Conservation (phyloP, 2,888 invertebrate genomes). For the Noctua pronuba region DNA sequence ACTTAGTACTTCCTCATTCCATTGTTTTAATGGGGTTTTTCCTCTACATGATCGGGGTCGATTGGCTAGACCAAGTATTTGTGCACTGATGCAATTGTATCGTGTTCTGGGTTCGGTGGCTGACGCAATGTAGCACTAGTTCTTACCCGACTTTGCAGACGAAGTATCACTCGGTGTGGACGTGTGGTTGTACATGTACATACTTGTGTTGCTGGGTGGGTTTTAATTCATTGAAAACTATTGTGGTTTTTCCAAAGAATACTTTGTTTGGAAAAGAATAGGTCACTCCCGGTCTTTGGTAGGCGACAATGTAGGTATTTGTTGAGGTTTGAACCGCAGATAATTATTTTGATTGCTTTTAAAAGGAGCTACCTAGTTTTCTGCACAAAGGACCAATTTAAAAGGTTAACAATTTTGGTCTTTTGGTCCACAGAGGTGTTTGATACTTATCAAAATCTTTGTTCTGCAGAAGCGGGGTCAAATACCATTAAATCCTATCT, state of each 20-base stretch:
- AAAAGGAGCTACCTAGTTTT: not conserved
- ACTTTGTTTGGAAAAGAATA: not conserved
- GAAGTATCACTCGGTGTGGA: conserved; percentile 11
- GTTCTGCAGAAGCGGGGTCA: not conserved
- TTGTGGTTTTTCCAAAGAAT: not conserved
- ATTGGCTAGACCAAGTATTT: conserved; percentile 2
- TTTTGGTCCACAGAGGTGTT: not conserved
- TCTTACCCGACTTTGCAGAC: conserved; percentile 5
- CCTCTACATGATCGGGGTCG: not conserved
- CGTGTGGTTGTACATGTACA: not conserved
- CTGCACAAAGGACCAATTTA: too few relatives aligned
- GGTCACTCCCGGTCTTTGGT: not conserved
- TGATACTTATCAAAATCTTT: not conserved
- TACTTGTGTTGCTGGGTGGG: conserved; percentile 14
- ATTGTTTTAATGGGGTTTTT: conserved; percentile 24
- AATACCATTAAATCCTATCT: not conserved
- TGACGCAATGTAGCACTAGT: conserved; percentile 47
- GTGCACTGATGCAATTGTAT: conserved; percentile 58
- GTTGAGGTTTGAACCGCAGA: not conserved
- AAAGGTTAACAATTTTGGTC: not conserved
- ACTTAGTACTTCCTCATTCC: not conserved
- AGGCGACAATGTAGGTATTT: not conserved
- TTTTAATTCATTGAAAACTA: not conserved
- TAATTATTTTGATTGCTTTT: not conserved
- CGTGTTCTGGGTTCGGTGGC: conserved; percentile 15